These are phyloP conservation scores for Protobothrops mucrosquamatus DNA, from an alignment of 2,113 vertebrate species.

Conservation along the genomic window DNA sequence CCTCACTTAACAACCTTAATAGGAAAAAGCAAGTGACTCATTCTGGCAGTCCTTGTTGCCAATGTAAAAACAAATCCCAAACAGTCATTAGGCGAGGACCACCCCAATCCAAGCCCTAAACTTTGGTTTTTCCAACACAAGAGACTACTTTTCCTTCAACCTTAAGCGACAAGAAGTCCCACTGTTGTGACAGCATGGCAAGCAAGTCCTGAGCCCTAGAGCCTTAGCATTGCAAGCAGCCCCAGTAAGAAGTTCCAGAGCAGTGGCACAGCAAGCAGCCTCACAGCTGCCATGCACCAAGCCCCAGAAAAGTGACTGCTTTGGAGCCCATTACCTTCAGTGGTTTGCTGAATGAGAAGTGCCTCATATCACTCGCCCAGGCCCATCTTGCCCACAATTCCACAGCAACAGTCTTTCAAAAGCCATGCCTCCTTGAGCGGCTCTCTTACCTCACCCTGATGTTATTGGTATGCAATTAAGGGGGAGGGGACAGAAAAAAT, in stretches of 20 bases:
- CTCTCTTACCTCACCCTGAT: background rate
- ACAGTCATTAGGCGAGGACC: background rate
- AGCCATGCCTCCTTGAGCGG: background rate
- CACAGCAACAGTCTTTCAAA: background rate
- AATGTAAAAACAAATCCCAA: background rate
- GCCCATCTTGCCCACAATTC: background rate
- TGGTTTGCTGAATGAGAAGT: background rate
- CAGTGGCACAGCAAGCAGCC: background rate
- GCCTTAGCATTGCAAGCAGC: background rate
- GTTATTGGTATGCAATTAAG: background rate
- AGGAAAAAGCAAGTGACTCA: background rate
- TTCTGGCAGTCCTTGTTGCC: background rate
- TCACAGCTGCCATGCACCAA: background rate
- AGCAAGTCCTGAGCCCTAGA: background rate
- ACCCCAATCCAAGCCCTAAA: background rate
- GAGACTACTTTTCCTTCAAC: background rate
- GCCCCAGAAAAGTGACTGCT: background rate
- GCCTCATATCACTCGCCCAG: background rate
- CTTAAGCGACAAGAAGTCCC: background rate
- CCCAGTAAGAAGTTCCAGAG: background rate
- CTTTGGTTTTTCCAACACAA: background rate
- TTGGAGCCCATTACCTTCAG: background rate
- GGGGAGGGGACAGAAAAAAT: background rate
- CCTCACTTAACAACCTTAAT: background rate
- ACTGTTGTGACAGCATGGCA: background rate